Base-by-base conservation (phyloP, 2,797 vertebrate genomes). In the Melanotaenia nigrans region DNA sequence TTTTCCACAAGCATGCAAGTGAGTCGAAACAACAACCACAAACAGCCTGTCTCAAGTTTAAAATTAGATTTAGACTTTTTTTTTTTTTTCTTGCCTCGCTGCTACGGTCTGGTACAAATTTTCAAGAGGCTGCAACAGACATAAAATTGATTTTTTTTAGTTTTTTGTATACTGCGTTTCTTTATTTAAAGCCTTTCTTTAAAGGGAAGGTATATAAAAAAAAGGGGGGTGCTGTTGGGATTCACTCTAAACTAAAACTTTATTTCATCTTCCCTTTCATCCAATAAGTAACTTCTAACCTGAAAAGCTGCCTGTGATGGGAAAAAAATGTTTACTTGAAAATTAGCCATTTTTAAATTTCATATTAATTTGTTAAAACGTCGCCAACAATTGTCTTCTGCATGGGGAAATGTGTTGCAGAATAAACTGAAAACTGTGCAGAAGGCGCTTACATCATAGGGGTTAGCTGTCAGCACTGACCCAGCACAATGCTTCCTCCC, bases 1-100 rank as follows among this genome's bases (percentile, higher is more conserved):
- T 36, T 3, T 56, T 85, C 90, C 90, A 80, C 88, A 93, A 90
- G 85, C 83, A 88, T 85, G 91, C 75, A 13, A 73, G 63, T 66
- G 69, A 83, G 78, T 82, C 85, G 75, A 76, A 90, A 82, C 86
- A 84, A 75, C 82, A 89, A 47, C 54, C 89, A 49, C 89, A 90
- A 92, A 82, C 77, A 80, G 86, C 65, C 78, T 25, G 69, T 65
- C 49, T 83, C 58, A 61, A 56, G 76, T 85, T 90, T 90, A 90
- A 86, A 91, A 87, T 92, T 88, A 91, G 89, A 87, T 55, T 30
- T 68, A 6, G 72, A 79, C 72, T 79, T 81, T 62, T 74, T 89
- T 86, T 84, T 75, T 68, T 58, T 63, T 32, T 32, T 6, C 59
- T 14, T 64, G 77, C 62, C 40, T 56, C 53, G 51, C 40, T 63